Conservation (phyloP, 2,888 invertebrate species). For the Kryphioiulus occultus region DNA sequence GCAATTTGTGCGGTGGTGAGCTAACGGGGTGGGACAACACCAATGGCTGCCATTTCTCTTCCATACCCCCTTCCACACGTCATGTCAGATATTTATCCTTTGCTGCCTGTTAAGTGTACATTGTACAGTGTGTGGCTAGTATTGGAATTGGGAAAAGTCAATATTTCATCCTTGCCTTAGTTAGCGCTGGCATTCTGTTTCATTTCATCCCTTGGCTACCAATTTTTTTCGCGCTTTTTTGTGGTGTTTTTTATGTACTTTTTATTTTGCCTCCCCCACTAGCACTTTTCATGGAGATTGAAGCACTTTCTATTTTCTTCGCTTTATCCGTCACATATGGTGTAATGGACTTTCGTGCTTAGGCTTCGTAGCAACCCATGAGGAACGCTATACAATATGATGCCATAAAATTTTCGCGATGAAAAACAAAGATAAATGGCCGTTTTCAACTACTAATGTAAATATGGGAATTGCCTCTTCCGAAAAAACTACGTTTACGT, state of each 20-base stretch:
- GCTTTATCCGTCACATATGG: background rate
- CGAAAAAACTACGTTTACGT: background rate
- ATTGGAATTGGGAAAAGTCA: conserved; percentile 39
- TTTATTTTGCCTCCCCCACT: background rate
- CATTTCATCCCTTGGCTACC: background rate
- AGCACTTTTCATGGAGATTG: background rate
- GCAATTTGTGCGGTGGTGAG: conserved; percentile 50
- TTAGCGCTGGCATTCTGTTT: conserved; percentile 20
- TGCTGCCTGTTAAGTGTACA: conserved; percentile 20
- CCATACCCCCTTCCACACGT: background rate
- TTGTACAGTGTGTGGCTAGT: background rate
- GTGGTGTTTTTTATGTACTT: background rate
- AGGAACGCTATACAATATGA: no score
- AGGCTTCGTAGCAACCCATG: background rate
- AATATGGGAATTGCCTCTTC: background rate
- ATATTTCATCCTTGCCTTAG: conserved; percentile 43
- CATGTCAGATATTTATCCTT: conserved; percentile 31
- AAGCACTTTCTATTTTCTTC: conserved; percentile 14
- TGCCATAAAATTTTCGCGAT: background rate
- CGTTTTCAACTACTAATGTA: conserved; percentile 7
- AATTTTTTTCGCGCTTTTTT: background rate
- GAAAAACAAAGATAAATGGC: background rate
- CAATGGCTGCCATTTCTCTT: conserved; percentile 3
- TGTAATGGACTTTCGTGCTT: background rate
- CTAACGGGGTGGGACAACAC: conserved; percentile 26